Evolutionary conservation across 2,888 invertebrate species (phyloP).

Genomic region (Plutella xylostella): DNA sequence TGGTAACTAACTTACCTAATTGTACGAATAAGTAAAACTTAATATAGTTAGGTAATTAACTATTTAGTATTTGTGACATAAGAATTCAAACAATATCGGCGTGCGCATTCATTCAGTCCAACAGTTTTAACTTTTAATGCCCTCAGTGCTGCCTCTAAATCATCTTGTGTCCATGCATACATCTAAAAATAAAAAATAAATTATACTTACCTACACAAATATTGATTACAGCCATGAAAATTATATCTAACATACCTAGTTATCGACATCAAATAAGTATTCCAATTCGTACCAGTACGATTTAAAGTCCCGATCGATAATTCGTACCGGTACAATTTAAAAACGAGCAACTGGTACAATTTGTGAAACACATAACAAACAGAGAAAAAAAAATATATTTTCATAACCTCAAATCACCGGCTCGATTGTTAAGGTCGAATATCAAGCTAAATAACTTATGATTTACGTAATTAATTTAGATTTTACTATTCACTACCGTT

Average conservation of each 20-base stretch:
- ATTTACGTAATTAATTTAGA: too few relatives aligned
- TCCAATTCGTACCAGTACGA: conserved; percentile 5
- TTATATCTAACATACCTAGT: not conserved
- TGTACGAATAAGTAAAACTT: too few relatives aligned
- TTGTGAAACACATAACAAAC: conserved; percentile 1
- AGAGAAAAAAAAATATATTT: not conserved
- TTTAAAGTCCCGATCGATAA: conserved; percentile 6
- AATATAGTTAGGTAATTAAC: too few relatives aligned
- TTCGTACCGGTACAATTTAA: conserved; percentile 6
- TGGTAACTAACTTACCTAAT: too few relatives aligned
- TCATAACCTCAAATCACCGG: conserved; percentile 5
- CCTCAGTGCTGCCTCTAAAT: conserved; percentile 5
- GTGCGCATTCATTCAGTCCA: conserved; percentile 2
- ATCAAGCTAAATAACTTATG: too few relatives aligned
- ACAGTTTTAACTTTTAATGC: conserved; percentile 4
- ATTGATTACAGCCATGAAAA: too few relatives aligned
- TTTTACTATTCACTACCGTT: too few relatives aligned
- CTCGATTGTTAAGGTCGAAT: not conserved
- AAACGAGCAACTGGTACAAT: conserved; percentile 6
- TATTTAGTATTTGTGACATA: too few relatives aligned
- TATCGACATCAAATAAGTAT: conserved; percentile 1
- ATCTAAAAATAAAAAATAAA: conserved; percentile 1
- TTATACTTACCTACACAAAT: too few relatives aligned
- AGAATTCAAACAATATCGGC: too few relatives aligned
- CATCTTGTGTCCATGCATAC: conserved; percentile 4